Base-by-base conservation (phyloP, 2,888 invertebrate species). In the Cerastoderma edule region DNA sequence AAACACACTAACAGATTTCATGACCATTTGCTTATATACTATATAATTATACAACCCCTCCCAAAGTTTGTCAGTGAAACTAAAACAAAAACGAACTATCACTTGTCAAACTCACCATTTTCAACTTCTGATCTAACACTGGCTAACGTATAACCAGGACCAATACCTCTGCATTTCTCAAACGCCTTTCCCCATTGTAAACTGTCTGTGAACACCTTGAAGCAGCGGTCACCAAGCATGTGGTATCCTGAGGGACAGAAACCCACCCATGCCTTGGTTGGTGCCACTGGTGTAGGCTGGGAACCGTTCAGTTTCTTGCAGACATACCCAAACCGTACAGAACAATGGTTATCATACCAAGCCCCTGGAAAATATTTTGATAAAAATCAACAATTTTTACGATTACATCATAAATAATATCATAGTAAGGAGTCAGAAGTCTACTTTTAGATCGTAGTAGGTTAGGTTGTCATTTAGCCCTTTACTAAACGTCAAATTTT, bases 311-410 rank as follows among this genome's bases (percentile, higher is more conserved):
- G 60, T 30, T 79, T 83, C 66, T 87, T 84, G 73, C 90, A 90
- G 0, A 90, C 75, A 69, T 84, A 90, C 0, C 87, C 88, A 28
- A 78, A 71, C 53, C 73, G 71, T 0, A 27, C 54, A 22, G 76
- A 67, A 66, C 90, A 90, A 67, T 88, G 87, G 1, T 67, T 75
- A 72, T 89, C 89, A 67, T 84, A 84, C 90, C 90, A 90, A 71
- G 82, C 80, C 0, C 89, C 89, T 89, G 33, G 13, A 57, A 16
- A 48, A n/a, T n/a, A n/a, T n/a, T n/a, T n/a, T n/a, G n/a, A n/a
- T n/a, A n/a, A n/a, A n/a, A n/a, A n/a, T n/a, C n/a, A n/a, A n/a
- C n/a, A n/a, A n/a, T n/a, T n/a, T n/a, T n/a, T n/a, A n/a, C n/a
- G n/a, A n/a, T n/a, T n/a, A n/a, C n/a, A n/a, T n/a, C n/a, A n/a